These are phyloP conservation scores for Alviniconcha marisindica DNA, from an alignment of 1,140 invertebrate species.

Conservation along the genomic window DNA sequence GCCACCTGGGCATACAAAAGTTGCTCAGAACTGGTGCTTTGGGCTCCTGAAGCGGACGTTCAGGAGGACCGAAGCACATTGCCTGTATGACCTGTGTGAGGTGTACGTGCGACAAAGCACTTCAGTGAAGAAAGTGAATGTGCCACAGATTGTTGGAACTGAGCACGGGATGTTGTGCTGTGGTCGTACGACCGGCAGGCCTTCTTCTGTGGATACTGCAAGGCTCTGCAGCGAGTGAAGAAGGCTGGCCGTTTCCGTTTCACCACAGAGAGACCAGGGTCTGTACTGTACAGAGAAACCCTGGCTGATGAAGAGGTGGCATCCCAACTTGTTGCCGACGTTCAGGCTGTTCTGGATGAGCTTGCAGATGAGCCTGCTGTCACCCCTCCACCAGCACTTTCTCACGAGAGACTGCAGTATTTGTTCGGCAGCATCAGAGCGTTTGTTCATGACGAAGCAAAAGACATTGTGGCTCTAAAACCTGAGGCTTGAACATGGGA, in stretches of 20 bases:
- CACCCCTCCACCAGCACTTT: background rate
- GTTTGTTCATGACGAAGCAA: too few species aligned
- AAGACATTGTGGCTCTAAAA: too few species aligned
- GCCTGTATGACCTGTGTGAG: slow-evolving; percentile 43
- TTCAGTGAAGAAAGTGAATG: slow-evolving; percentile 46
- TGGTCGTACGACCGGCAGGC: slow-evolving; percentile 47
- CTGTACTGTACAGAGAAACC: background rate
- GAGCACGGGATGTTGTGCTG: slow-evolving; percentile 41
- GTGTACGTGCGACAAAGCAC: slow-evolving; percentile 40
- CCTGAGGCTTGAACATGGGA: too few species aligned
- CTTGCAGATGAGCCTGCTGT: background rate
- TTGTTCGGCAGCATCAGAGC: background rate
- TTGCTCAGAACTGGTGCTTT: slow-evolving; percentile 59
- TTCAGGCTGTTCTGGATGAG: background rate
- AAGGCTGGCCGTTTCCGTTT: slow-evolving; percentile 8
- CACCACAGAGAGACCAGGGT: background rate
- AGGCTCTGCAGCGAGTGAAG: slow-evolving; percentile 43
- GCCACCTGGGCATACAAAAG: slow-evolving; percentile 58
- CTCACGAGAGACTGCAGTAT: background rate
- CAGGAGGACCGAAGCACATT: slow-evolving; percentile 42
- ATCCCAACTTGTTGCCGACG: background rate
- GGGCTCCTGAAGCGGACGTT: slow-evolving; percentile 52
- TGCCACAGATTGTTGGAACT: slow-evolving; percentile 45
- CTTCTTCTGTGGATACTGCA: slow-evolving; percentile 45
- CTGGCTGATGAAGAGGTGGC: background rate